Evolutionary conservation across 92 coral and sea anemone genomes (phyloP), one percentile per base, ranked within the genome.

Genomic region (Metridium senile): DNA sequence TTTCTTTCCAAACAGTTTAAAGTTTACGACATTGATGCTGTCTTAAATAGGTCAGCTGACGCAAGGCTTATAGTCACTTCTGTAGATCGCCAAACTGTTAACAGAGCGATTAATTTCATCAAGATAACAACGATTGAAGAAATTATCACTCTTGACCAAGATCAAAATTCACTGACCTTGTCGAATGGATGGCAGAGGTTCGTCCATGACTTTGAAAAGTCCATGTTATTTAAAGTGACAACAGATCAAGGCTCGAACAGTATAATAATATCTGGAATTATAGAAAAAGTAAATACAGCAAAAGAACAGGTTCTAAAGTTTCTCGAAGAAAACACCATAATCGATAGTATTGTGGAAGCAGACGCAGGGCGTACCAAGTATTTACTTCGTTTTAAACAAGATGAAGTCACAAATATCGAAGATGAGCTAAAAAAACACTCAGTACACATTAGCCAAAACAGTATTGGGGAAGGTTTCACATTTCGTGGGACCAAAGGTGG

Each of bases 171-270:
- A 58, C 69, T 93, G 33, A 39, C 74, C 30, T 54, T 57, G 26
- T 81, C 77, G 11, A 71, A 74, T 22, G 87, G 86, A 63, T 93
- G 94, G 94, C 59, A 52, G 34, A 26, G 66, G 23, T 72, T 89
- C 11, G 35, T 1, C n/a, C 49, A 43, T 32, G 62, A 32, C 10
- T 62, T 77, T 25, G 39, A 74, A n/a, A 74, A 56, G 65, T 65
- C n/a, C 20, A 25, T 25, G 35, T 35, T 81, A 20, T 9, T 47
- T 1, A 52, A 45, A 32, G 26, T 85, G 7, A 22, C 39, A 4
- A 63, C 62, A 49, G 93, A 89, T n/a, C 62, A 32, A 29, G 62
- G 58, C 11, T 62, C 68, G 39, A 65, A 58, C 25, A 78, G 78
- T 22, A n/a, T 93, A 26, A 81, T 76, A 77, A 34, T 93, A 30